Evolutionary conservation across 2,888 invertebrate species (phyloP).

Genomic region (Sabatieria punctata): DNA sequence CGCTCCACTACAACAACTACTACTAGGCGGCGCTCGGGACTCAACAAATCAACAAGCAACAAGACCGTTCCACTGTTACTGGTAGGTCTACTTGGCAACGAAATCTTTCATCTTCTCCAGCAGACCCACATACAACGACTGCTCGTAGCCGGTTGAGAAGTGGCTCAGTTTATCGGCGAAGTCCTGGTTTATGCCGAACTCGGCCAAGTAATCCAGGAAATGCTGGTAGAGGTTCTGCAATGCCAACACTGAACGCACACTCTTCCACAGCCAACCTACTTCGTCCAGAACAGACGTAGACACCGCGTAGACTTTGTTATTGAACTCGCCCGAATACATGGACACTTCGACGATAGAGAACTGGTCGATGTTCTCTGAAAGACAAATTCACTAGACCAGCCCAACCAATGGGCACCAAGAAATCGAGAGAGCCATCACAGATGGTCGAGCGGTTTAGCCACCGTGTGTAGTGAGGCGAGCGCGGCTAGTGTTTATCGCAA

Average conservation of each 20-base stretch:
- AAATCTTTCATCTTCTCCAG: slow-evolving; percentile 67
- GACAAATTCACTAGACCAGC: too few relatives aligned
- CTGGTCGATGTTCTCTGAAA: too few relatives aligned
- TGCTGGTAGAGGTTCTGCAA: neutral
- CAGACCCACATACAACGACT: slow-evolving; percentile 65
- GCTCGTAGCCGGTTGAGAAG: slow-evolving; percentile 75
- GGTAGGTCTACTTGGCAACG: slow-evolving; percentile 35
- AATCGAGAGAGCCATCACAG: too few relatives aligned
- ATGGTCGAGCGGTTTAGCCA: too few relatives aligned
- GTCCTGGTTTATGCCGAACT: slow-evolving; percentile 76
- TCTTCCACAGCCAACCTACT: too few relatives aligned
- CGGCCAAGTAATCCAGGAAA: slow-evolving; percentile 77
- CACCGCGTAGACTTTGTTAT: neutral
- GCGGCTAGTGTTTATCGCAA: too few relatives aligned
- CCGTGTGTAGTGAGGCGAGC: too few relatives aligned
- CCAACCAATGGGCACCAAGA: too few relatives aligned
- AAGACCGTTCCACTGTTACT: neutral
- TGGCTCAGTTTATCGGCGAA: slow-evolving; percentile 70
- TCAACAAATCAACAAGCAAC: neutral
- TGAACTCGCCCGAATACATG: neutral
- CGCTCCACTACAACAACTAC: too few relatives aligned
- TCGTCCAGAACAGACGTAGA: too few relatives aligned
- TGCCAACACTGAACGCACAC: too few relatives aligned
- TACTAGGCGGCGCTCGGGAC: too few relatives aligned
- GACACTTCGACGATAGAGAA: neutral